A percentile compares a stretch with the other conserved stretches of the same genome.
Evolutionary conservation across 1,140 invertebrate genomes (phyloP).

Genomic region (Apis florea): DNA sequence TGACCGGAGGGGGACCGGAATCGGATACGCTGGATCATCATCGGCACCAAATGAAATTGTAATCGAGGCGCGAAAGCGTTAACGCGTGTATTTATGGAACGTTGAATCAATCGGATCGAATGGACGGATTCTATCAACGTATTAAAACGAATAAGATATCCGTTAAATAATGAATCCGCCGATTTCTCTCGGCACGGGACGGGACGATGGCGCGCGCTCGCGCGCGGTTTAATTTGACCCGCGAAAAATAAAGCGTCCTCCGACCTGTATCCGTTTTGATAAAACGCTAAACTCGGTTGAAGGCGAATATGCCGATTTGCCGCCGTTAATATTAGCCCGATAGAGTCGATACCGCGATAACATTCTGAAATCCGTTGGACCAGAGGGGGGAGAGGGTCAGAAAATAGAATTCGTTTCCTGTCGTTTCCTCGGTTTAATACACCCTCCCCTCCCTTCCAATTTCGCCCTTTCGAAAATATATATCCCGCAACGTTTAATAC

Average conservation of each 20-base stretch:
- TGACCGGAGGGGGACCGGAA: background rate
- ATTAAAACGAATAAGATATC: background rate
- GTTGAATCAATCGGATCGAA: background rate
- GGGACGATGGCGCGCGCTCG: too few species aligned
- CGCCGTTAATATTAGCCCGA: conserved; percentile 62
- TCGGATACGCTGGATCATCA: background rate
- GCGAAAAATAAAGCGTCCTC: conserved; percentile 53
- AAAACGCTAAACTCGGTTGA: conserved; percentile 57
- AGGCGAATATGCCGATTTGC: conserved; percentile 38
- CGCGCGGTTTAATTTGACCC: conserved; percentile 48
- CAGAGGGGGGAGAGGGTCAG: conserved; percentile 22
- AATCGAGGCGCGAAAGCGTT: background rate
- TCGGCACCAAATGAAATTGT: background rate
- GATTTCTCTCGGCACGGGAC: background rate
- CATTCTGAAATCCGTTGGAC: conserved; percentile 44
- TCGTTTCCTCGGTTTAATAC: background rate
- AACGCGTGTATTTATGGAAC: background rate
- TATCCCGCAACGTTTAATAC: too few species aligned
- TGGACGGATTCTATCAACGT: background rate
- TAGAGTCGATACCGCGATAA: conserved; percentile 56
- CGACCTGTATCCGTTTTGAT: conserved; percentile 65
- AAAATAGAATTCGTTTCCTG: conserved; percentile 57
- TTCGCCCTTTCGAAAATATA: too few species aligned
- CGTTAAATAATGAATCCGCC: background rate
- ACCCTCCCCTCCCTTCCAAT: too few species aligned